phyloP scores from a whole-genome alignment of 2,113 vertebrate species.

The Pseudorhombus dupliciocellatus region DNA sequence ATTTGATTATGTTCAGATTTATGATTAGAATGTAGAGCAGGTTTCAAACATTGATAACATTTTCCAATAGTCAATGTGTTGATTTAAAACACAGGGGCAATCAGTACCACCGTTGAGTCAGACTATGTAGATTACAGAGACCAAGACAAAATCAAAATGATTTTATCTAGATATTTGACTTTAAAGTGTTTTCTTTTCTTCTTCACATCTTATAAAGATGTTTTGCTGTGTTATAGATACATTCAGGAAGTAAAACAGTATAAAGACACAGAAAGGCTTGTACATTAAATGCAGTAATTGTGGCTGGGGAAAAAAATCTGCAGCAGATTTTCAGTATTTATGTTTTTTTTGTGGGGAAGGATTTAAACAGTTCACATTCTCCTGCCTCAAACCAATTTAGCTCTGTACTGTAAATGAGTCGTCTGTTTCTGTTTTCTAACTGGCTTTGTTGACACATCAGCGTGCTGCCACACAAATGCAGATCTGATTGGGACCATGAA shows the following conservation, averaged over 20 bases:
- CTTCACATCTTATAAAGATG: conserved; percentile 34
- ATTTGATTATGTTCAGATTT: conserved; percentile 7
- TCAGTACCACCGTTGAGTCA: not conserved
- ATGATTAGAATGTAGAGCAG: not conserved
- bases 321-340: conserved; percentile 75
- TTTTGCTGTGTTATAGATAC: conserved; percentile 30
- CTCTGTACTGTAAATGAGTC: conserved; percentile 86
- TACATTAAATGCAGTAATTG: conserved; percentile 64
- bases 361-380: conserved; percentile 62
- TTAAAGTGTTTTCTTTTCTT: conserved; percentile 39
- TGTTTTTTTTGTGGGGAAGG: conserved; percentile 45
- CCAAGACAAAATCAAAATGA: not conserved
- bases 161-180: not conserved
- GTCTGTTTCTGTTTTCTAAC: conserved; percentile 87
- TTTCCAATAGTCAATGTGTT: not conserved
- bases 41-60: no score
- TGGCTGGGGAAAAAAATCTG: conserved; percentile 62
- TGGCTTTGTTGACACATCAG: conserved; percentile 92
- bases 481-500: conserved; percentile 85
- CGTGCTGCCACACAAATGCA: conserved; percentile 91
- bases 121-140: conserved; percentile 1
- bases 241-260: conserved; percentile 62
- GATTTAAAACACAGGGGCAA: not conserved
- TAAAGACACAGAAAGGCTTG: conserved; percentile 46
- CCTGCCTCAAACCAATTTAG: conserved; percentile 9